phyloP scores from a whole-genome alignment of 2,888 invertebrate genomes.

The Morinoia aosen region DNA sequence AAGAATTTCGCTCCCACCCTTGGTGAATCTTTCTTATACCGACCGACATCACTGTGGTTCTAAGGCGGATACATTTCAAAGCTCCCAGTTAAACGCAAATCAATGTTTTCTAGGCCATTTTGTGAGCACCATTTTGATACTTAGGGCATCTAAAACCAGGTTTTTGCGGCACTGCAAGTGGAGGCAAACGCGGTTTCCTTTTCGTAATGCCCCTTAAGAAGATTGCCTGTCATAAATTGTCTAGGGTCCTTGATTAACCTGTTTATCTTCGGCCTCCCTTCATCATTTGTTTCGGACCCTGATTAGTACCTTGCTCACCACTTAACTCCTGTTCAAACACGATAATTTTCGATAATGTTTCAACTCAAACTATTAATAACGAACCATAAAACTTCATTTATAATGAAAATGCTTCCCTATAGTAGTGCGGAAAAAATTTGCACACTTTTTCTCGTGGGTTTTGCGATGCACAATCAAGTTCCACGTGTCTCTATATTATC shows the following conservation, averaged over 20 bases:
- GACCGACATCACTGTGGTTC: neutral
- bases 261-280: constrained; percentile 45
- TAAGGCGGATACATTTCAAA: constrained; percentile 22
- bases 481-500: neutral
- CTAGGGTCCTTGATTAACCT: constrained; percentile 37
- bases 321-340: constrained; percentile 52
- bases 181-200: constrained; percentile 23
- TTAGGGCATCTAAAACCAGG: neutral
- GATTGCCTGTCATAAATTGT: constrained; percentile 36
- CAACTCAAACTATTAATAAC: constrained; percentile 48
- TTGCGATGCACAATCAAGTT: neutral
- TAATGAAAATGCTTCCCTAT: constrained; percentile 12
- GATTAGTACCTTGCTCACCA: constrained; percentile 51
- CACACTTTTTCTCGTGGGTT: neutral
- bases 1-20: constrained; percentile 4
- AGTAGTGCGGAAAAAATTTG: neutral
- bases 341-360: constrained; percentile 52
- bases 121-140: constrained; percentile 49
- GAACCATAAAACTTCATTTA: constrained; percentile 42
- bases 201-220: constrained; percentile 6
- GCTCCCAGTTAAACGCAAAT: neutral
- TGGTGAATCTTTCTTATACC: neutral
- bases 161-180: constrained; percentile 20
- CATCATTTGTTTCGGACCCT: constrained; percentile 43
- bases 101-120: constrained; percentile 32